Evolutionary conservation across 1,140 invertebrate species (phyloP).

Genomic region (Battus philenor): DNA sequence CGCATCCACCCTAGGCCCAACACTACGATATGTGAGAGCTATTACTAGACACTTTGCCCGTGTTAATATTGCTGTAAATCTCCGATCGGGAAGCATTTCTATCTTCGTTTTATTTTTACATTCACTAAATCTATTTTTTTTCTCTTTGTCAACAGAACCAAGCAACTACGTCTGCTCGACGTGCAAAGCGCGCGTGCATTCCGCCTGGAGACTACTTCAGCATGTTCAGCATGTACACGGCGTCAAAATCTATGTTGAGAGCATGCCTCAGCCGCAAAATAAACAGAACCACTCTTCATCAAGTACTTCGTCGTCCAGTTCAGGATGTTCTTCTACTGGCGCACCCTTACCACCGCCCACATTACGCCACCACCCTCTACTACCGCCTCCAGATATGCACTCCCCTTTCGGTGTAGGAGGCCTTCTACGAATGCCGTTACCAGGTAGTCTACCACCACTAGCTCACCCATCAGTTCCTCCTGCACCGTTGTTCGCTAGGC

Average conservation of each 20-base stretch:
- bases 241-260: conserved; percentile 92
- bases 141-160: conserved; percentile 90
- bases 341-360: conserved; percentile 78
- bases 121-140: conserved; percentile 31
- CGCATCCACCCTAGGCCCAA: conserved; percentile 65
- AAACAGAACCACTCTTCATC: conserved; percentile 75
- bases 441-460: conserved; percentile 76
- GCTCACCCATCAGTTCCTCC: conserved; percentile 79
- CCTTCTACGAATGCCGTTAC: conserved; percentile 80
- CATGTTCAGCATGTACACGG: conserved; percentile 96
- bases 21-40: conserved; percentile 73
- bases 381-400: conserved; percentile 81
- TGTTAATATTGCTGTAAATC: conserved; percentile 73
- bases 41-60: conserved; percentile 73
- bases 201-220: conserved; percentile 95
- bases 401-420: conserved; percentile 81
- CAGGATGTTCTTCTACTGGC: conserved; percentile 77
- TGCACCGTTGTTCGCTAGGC: conserved; percentile 81
- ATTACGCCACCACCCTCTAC: conserved; percentile 78
- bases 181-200: conserved; percentile 91
- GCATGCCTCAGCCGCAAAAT: conserved; percentile 71
- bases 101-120: conserved; percentile 27
- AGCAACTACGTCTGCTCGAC: conserved; percentile 95
- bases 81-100: conserved; percentile 46
- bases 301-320: conserved; percentile 76